Percentiles rank a stretch among this genome's conserved stretches.
phyloP scores from a whole-genome alignment of 1,140 invertebrate genomes.

The Physella acuta region DNA sequence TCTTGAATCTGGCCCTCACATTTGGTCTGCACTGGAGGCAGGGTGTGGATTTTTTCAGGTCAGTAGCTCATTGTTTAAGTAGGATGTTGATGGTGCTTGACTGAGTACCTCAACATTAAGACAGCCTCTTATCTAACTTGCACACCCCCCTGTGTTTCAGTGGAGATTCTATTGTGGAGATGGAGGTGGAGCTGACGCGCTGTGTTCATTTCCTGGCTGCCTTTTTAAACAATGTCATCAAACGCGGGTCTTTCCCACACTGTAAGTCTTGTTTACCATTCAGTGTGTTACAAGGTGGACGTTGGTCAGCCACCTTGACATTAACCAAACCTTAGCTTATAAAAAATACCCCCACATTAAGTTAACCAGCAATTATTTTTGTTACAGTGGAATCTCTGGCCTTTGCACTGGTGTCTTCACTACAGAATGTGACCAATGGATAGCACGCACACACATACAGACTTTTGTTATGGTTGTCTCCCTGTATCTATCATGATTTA shows the following conservation, averaged over 20 bases:
- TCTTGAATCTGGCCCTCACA: conserved; percentile 46
- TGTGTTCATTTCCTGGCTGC: conserved; percentile 55
- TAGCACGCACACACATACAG: background rate
- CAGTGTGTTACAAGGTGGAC: too few species aligned
- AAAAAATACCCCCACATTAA: too few species aligned
- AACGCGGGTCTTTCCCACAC: conserved; percentile 54
- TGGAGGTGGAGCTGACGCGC: conserved; percentile 49
- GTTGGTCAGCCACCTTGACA: too few species aligned
- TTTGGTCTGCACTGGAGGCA: conserved; percentile 47
- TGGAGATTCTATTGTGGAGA: conserved; percentile 40
- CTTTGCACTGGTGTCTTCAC: conserved; percentile 44
- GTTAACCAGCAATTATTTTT: too few species aligned
- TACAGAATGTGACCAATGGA: conserved; percentile 11
- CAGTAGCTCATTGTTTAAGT: background rate
- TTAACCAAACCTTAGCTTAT: too few species aligned
- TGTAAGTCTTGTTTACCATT: conserved; percentile 45
- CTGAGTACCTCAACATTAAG: too few species aligned
- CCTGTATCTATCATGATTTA: background rate
- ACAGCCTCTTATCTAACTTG: too few species aligned
- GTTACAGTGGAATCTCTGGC: conserved; percentile 51
- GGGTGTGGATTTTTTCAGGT: conserved; percentile 51
- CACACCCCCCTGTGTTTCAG: conserved; percentile 43
- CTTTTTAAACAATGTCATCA: conserved; percentile 53
- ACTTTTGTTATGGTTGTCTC: background rate
- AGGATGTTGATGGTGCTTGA: background rate